Evolutionary conservation across 2,797 vertebrate species (phyloP), one percentile per base, ranked within the genome.

Genomic region (Percopsis omiscomaycus): DNA sequence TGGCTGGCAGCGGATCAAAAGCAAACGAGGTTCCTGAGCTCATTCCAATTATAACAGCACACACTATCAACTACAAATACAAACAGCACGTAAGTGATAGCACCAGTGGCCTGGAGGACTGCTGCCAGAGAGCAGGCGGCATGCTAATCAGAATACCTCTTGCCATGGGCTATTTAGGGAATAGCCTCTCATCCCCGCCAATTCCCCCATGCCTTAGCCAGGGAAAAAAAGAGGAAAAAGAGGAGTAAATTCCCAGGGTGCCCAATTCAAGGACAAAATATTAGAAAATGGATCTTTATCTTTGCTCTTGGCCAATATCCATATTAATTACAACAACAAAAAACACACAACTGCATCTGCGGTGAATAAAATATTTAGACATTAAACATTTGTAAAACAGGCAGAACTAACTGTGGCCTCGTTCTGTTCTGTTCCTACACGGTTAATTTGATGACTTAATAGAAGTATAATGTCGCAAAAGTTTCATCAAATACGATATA

Each of bases 51-150:
- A 92, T 92, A 92, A 92, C 88, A 83, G 89, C 90, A 87, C 91
- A 89, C 90, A 89, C 90, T 91, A 92, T 93, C 88, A 91, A 91
- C 89, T 92, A 92, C 90, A 93, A 93, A 93, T 92, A 94, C 92
- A 94, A 92, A 93, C 92, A 93, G 92, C 91, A 88, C 89, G 91
- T 92, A 93, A 94, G 91, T 91, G 92, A 92, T 92, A 92, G 91
- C 80, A 89, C 84, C 91, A 83, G 90, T 92, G 91, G 91, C 91
- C 90, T 92, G 86, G 90, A 92, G 91, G 90, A 92, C 84, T 79
- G 90, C 88, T 92, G 89, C 88, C 90, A 91, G 89, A 89, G 89
- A 89, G 87, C 83, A 90, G 89, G 85, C 90, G 84, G 91, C 89
- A 93, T 93, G 90, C 89, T 94, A 93, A 94, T 94, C 91, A 93